A percentile compares a stretch with the other conserved stretches of the same genome.
These are phyloP conservation scores for Pyrrhia umbra DNA, from an alignment of 2,888 invertebrate genomes.

Conservation along the genomic window DNA sequence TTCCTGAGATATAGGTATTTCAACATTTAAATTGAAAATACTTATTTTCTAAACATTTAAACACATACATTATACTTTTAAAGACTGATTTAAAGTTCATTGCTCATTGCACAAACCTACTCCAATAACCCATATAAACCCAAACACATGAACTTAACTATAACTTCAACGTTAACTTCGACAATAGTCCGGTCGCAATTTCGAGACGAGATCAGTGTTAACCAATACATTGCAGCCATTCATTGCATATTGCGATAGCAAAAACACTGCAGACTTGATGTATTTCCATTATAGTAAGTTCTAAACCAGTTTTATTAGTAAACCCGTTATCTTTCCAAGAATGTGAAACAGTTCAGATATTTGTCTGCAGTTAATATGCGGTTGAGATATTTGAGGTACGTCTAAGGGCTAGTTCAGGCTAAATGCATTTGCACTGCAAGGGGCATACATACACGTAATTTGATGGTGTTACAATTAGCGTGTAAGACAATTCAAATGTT, in stretches of 20 bases:
- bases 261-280: neutral
- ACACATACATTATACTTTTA: too few species aligned
- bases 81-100: too few species aligned
- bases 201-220: constrained; percentile 9
- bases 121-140: too few species aligned
- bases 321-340: constrained; percentile 35
- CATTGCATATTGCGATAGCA: constrained; percentile 23
- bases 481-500: too few species aligned
- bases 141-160: neutral
- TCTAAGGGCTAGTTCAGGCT: neutral
- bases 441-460: too few species aligned
- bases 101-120: too few species aligned
- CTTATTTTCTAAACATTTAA: too few species aligned
- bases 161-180: neutral
- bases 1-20: too few species aligned
- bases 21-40: too few species aligned
- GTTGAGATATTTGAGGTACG: constrained; percentile 25
- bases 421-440: neutral
- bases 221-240: constrained; percentile 24
- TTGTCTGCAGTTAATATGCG: constrained; percentile 2
- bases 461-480: too few species aligned
- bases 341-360: constrained; percentile 9
- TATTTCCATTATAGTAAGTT: constrained; percentile 5
- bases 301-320: constrained; percentile 40
- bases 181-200: constrained; percentile 1